These are phyloP conservation scores for Regulus satrapa DNA, from an alignment of 2,113 vertebrate genomes.

Conservation along the genomic window DNA sequence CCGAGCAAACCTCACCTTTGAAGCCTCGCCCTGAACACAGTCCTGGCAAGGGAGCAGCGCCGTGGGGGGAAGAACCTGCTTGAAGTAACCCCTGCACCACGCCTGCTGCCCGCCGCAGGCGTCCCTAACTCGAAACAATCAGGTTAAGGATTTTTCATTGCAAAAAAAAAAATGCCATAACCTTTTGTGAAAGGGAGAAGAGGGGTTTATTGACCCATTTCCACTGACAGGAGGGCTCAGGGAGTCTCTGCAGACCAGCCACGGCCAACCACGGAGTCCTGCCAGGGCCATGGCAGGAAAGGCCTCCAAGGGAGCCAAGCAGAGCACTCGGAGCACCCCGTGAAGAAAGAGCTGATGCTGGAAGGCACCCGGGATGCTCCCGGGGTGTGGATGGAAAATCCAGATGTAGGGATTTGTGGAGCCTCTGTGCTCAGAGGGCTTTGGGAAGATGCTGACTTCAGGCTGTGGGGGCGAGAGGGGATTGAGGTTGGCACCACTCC, in stretches of 20 bases:
- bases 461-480: background rate
- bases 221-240: background rate
- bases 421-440: background rate
- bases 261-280: fast-evolving
- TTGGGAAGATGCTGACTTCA: conserved; percentile 31
- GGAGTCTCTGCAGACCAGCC: background rate
- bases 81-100: too few species aligned
- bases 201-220: background rate
- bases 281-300: background rate
- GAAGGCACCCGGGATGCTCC: background rate
- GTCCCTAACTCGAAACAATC: too few species aligned
- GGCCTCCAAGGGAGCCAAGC: background rate
- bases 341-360: background rate
- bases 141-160: background rate
- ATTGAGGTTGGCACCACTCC: background rate
- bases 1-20: background rate
- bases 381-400: background rate
- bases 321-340: background rate
- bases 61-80: background rate
- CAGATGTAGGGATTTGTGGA: background rate
- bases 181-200: background rate
- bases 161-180: background rate
- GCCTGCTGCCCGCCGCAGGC: too few species aligned
- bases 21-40: background rate
- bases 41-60: background rate